Conservation (phyloP, 2,113 vertebrate species). For the Struthio camelus region DNA sequence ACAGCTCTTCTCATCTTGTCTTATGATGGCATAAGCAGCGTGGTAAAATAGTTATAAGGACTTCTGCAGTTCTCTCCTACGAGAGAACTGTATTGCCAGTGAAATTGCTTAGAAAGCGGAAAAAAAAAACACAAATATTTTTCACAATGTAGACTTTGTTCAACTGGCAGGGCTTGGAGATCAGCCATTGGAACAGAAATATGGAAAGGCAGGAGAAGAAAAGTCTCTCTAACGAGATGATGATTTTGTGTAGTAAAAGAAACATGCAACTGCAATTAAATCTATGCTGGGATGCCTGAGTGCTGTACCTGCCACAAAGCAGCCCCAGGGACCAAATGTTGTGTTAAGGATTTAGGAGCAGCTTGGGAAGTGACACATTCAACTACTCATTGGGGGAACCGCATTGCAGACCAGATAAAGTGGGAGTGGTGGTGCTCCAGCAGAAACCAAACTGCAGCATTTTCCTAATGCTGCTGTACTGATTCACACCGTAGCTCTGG, state of each 20-base stretch:
- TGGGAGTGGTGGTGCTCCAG: background rate
- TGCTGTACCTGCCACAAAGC: background rate
- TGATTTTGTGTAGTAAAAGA: background rate
- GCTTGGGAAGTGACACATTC: background rate
- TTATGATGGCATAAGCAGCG: background rate
- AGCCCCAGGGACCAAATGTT: background rate
- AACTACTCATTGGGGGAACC: background rate
- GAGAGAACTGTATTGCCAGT: background rate
- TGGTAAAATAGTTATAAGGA: background rate
- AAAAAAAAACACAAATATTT: background rate
- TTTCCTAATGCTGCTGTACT: background rate
- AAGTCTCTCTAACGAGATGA: background rate
- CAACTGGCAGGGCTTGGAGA: background rate
- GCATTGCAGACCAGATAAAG: background rate
- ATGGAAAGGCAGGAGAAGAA: background rate
- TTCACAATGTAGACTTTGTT: background rate
- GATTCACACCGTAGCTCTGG: fast-evolving
- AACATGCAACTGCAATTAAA: background rate
- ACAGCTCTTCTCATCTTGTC: background rate
- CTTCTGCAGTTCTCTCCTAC: background rate
- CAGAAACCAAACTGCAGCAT: background rate
- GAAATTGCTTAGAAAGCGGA: background rate
- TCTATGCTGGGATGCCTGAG: background rate
- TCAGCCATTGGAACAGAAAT: background rate
- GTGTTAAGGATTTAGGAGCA: too few species aligned